phyloP scores from a whole-genome alignment of 2,888 invertebrate species.

The Rhopalosiphum nymphaeae region DNA sequence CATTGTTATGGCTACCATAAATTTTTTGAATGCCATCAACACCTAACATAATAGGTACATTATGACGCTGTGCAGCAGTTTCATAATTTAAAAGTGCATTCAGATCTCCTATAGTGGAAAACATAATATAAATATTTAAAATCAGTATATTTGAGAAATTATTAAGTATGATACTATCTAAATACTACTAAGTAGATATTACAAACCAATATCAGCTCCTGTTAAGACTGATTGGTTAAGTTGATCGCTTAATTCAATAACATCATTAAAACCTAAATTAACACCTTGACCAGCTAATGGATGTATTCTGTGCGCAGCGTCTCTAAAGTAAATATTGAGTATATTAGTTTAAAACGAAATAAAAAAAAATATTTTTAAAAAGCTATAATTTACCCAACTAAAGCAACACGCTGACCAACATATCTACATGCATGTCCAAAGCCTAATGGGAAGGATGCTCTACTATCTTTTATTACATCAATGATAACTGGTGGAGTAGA shows the following conservation, averaged over 20 bases:
- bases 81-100: constrained; percentile 86
- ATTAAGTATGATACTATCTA: neutral
- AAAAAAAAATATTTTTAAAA: constrained; percentile 19
- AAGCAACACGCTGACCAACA: constrained; percentile 82
- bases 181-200: neutral
- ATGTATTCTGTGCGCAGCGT: constrained; percentile 92
- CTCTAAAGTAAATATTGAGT: constrained; percentile 72
- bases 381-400: constrained; percentile 81
- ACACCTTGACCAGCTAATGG: constrained; percentile 98
- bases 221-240: constrained; percentile 79
- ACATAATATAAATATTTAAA: constrained; percentile 25
- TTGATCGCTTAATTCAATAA: constrained; percentile 79
- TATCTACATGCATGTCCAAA: constrained; percentile 92
- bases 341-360: neutral
- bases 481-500: constrained; percentile 79
- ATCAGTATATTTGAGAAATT: neutral
- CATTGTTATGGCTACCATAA: constrained; percentile 73
- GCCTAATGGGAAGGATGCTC: constrained; percentile 92
- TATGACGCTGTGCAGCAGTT: constrained; percentile 84
- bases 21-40: constrained; percentile 89
- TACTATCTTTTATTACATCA: constrained; percentile 75
- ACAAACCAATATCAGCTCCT: constrained; percentile 81
- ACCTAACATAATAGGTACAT: constrained; percentile 88
- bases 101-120: constrained; percentile 74
- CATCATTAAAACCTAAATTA: constrained; percentile 97